Evolutionary conservation across 92 coral and sea anemone genomes (phyloP).

Genomic region (Porites evermanni): DNA sequence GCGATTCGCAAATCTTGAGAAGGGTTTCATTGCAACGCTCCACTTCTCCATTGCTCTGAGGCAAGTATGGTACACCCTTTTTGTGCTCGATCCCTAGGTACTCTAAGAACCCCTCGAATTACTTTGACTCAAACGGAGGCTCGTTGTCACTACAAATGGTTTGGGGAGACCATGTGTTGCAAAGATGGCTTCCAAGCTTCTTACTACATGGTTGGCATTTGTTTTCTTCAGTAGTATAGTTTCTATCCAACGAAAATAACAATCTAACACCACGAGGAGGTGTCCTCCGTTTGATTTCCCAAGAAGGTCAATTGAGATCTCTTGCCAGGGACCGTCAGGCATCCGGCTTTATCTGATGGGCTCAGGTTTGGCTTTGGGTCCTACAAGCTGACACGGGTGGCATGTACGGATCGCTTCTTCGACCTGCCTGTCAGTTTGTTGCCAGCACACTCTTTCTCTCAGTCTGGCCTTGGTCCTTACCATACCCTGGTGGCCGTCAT

Average conservation of each 20-base stretch:
- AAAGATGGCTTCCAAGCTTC: constrained; percentile 66
- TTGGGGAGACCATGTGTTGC: constrained; percentile 64
- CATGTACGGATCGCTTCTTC: constrained; percentile 43
- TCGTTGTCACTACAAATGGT: constrained; percentile 59
- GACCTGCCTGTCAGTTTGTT: constrained; percentile 59
- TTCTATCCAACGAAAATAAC: constrained; percentile 76
- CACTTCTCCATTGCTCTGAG: constrained; percentile 69
- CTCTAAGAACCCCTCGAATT: constrained; percentile 41
- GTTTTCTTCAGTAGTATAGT: constrained; percentile 69
- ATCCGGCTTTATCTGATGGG: constrained; percentile 47
- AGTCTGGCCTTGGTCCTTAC: constrained; percentile 28
- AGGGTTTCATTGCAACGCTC: constrained; percentile 66
- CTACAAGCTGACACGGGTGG: constrained; percentile 67
- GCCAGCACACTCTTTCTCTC: constrained; percentile 51
- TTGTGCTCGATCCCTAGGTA: constrained; percentile 58
- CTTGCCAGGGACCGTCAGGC: constrained; percentile 14
- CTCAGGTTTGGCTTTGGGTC: constrained; percentile 67
- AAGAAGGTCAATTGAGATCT: constrained; percentile 42
- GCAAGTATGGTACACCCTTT: constrained; percentile 73
- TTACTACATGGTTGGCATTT: constrained; percentile 59
- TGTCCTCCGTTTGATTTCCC: constrained; percentile 50
- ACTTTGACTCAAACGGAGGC: constrained; percentile 49
- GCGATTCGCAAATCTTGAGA: constrained; percentile 67
- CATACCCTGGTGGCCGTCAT: constrained; percentile 53
- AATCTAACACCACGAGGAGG: constrained; percentile 62